Evolutionary conservation across 2,888 invertebrate genomes (phyloP), one percentile per base, ranked within the genome.

Genomic region (Acronicta aceris): DNA sequence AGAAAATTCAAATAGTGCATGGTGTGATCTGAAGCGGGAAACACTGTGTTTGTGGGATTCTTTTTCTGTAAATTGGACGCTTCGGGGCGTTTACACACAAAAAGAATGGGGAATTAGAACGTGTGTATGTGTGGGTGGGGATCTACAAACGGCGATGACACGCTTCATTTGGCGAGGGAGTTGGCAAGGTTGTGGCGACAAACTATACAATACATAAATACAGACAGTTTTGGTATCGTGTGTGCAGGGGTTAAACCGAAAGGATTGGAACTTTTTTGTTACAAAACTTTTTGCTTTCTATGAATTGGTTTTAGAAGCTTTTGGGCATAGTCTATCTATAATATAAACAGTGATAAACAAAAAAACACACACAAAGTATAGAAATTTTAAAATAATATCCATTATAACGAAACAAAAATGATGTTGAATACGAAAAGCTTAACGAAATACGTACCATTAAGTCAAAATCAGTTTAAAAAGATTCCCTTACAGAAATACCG

Each of bases 51-150:
- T 92, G 93, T 89, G 91, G 90, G 90, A 92, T 92, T 92, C 89
- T 93, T 94, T 91, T 91, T 89, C 91, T 90, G 88, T 89, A 93
- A 94, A 94, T 94, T 94, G 94, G 89, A 91, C 82, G 94, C 94
- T 91, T 90, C 89, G 74, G 89, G 94, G 86, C 83, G 90, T 88
- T 90, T 89, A 89, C 88, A 84, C 86, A 84, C 86, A 82, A 89
- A 88, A 91, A 87, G 86, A 86, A 85, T 80, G 77, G 85, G 82
- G 81, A 74, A 65, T 71, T 76, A 77, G 81, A 79, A 81, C 74
- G 74, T 74, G 78, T 81, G 72, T 81, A 68, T 83, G 81, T 76
- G 82, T 76, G 61, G 82, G 81, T 80, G 82, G 81, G 83, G 82
- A 81, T 77, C 80, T 75, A 71, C 78, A 76, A 70, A 74, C 77